A percentile compares a stretch with the other conserved stretches of the same genome.
Evolutionary conservation across 2,113 vertebrate genomes (phyloP).

Genomic region (Phaethon lepturus): DNA sequence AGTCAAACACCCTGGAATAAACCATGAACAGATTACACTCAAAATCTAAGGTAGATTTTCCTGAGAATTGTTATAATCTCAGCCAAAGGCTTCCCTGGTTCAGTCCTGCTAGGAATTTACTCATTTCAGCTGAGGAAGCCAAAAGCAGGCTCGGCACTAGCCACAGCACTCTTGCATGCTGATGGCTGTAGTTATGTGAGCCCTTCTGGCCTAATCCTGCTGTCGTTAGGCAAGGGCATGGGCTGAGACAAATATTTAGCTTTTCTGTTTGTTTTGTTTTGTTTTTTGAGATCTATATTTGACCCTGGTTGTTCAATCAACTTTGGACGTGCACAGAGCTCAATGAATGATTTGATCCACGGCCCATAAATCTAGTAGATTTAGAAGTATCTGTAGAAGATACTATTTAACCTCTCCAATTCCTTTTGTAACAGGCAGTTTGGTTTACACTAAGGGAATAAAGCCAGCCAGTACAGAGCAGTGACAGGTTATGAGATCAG

Average conservation of each 20-base stretch:
- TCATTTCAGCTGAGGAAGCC: background rate
- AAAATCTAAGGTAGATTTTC: background rate
- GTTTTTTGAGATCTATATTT: background rate
- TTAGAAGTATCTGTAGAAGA: background rate
- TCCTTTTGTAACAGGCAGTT: background rate
- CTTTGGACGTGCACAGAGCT: background rate
- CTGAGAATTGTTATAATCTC: background rate
- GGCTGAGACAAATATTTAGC: background rate
- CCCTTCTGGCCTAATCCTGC: background rate
- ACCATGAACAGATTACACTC: background rate
- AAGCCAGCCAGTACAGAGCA: background rate
- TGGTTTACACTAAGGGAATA: background rate
- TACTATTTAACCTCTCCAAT: background rate
- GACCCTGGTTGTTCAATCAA: background rate
- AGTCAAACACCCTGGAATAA: background rate
- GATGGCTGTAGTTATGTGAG: background rate
- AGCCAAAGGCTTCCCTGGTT: background rate
- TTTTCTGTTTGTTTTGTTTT: background rate
- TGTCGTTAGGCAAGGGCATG: background rate
- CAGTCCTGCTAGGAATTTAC: background rate
- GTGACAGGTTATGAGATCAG: background rate
- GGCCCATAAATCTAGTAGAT: background rate
- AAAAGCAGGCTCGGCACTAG: background rate
- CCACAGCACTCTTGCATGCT: background rate
- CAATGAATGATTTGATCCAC: background rate